Evolutionary conservation across 2,888 invertebrate genomes (phyloP).

Genomic region (Drosophila heteroneura): DNA sequence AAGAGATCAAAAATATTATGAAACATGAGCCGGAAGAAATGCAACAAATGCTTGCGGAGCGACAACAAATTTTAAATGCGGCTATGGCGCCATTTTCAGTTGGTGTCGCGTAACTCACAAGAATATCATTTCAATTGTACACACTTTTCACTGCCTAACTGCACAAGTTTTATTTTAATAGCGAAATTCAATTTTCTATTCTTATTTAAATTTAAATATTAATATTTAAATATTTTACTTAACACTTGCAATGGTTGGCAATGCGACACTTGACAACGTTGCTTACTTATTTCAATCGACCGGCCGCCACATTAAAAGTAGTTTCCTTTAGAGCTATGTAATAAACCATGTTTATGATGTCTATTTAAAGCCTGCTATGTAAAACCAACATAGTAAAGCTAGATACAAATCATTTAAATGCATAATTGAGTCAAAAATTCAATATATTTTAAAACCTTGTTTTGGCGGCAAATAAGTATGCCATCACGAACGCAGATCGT

Average conservation of each 20-base stretch:
- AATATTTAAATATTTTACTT: too few relatives aligned
- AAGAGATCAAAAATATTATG: conserved; percentile 88
- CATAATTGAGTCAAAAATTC: too few relatives aligned
- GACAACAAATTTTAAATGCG: conserved; percentile 85
- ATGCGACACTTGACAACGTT: background rate
- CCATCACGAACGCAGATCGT: background rate
- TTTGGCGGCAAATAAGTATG: background rate
- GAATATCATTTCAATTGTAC: background rate
- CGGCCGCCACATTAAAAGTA: conserved; percentile 17
- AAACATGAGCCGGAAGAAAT: conserved; percentile 88
- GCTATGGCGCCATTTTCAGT: conserved; percentile 74
- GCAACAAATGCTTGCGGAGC: conserved; percentile 86
- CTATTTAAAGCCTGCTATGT: too few relatives aligned
- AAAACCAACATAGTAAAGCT: background rate
- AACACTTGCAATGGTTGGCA: conserved; percentile 28
- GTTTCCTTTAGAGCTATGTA: background rate
- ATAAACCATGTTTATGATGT: background rate
- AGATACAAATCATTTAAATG: background rate
- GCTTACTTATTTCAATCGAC: conserved; percentile 1
- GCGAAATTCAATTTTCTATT: background rate
- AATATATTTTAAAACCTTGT: background rate
- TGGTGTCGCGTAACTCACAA: background rate
- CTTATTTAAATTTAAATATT: background rate
- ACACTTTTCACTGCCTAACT: background rate
- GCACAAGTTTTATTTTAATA: background rate